A percentile compares a stretch with the other conserved stretches of the same genome.
phyloP scores from a whole-genome alignment of 2,113 vertebrate species.

The Ancistrus triradiatus region DNA sequence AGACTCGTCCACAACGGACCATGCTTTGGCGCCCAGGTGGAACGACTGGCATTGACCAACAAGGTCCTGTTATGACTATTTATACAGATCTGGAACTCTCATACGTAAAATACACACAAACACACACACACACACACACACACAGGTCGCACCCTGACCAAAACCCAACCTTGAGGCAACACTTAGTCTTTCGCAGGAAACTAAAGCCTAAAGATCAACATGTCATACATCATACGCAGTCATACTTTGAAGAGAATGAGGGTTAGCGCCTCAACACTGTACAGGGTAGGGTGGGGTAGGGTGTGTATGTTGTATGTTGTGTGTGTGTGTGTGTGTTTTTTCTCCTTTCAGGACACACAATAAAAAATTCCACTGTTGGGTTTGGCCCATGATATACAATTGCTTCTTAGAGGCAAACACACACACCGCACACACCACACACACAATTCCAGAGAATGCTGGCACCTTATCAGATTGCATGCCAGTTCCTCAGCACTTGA shows the following conservation, averaged over 20 bases:
- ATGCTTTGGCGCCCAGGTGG: no score
- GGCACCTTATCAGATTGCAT: constrained; percentile 15
- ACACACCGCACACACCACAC: constrained; percentile 13
- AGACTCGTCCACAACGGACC: no score
- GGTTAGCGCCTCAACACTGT: neutral
- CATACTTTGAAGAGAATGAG: constrained; percentile 5
- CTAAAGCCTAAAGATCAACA: constrained; percentile 1
- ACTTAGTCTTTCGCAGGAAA: constrained; percentile 19
- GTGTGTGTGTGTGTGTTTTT: constrained; percentile 8
- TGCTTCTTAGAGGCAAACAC: constrained; percentile 17
- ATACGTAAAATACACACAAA: no score
- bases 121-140: constrained; percentile 1
- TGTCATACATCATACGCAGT: neutral
- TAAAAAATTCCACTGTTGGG: constrained; percentile 30
- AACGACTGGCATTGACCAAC: no score
- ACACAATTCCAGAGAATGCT: constrained; percentile 11
- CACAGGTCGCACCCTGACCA: constrained; percentile 8
- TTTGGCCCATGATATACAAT: constrained; percentile 29
- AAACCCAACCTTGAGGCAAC: constrained; percentile 33
- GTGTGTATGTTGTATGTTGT: constrained; percentile 20
- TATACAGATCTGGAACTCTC: no score
- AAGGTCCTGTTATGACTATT: no score
- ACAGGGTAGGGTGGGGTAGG: constrained; percentile 13
- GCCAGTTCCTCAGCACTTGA: neutral
- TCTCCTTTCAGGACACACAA: no score